phyloP scores from a whole-genome alignment of 2,113 vertebrate species.

The Hippolais icterina region DNA sequence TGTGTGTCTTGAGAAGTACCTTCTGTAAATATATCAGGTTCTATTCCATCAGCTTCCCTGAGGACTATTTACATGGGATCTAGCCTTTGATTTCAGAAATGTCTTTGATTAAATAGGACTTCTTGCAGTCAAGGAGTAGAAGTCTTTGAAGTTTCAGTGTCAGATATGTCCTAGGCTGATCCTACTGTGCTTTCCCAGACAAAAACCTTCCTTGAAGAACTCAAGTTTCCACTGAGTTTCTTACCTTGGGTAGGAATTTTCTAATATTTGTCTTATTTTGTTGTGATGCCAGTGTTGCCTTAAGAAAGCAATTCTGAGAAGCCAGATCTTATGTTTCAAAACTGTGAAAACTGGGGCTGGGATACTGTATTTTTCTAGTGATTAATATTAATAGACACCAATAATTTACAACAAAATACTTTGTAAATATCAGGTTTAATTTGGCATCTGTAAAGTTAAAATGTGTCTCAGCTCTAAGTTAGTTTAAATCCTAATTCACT shows the following conservation, averaged over 20 bases:
- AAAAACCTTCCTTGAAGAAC: background rate
- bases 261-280: background rate
- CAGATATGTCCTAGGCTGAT: background rate
- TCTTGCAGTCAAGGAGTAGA: background rate
- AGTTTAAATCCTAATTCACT: conserved; percentile 11
- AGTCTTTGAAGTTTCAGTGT: background rate
- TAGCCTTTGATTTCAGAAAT: background rate
- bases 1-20: background rate
- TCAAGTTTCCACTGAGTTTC: background rate
- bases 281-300: background rate
- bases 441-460: conserved; percentile 20
- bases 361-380: background rate
- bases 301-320: background rate
- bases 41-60: background rate
- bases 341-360: background rate
- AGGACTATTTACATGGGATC: background rate
- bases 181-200: background rate
- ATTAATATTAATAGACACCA: background rate
- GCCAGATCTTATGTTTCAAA: background rate
- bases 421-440: conserved; percentile 18
- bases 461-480: background rate
- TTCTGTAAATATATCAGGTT: background rate
- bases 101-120: background rate
- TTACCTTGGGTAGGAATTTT: background rate
- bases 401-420: background rate